Percentiles rank a stretch among this genome's conserved stretches.
These are phyloP conservation scores for Drosophila subobscura DNA, from an alignment of 1,140 invertebrate genomes.

Conservation along the genomic window DNA sequence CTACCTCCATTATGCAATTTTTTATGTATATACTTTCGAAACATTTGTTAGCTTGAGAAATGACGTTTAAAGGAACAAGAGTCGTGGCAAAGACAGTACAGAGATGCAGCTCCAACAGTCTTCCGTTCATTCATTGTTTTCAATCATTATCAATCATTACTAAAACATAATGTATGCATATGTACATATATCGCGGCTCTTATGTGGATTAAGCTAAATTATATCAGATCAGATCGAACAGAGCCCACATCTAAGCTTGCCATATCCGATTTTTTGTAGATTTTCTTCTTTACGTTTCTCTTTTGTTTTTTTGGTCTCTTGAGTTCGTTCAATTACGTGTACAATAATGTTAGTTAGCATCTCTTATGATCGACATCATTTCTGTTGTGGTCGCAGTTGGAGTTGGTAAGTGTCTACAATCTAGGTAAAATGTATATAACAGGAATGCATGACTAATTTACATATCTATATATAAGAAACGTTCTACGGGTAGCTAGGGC, in stretches of 20 bases:
- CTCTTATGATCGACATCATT: conserved; percentile 61
- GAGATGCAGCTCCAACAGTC: conserved; percentile 50
- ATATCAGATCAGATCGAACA: conserved; percentile 42
- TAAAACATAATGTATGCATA: conserved; percentile 74
- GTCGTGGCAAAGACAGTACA: conserved; percentile 65
- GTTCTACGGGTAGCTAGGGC: conserved; percentile 65
- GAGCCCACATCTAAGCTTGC: conserved; percentile 52
- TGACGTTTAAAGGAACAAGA: conserved; percentile 78
- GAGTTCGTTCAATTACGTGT: conserved; percentile 33
- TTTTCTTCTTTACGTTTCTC: conserved; percentile 48
- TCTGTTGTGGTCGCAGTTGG: conserved; percentile 41
- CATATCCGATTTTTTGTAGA: conserved; percentile 41
- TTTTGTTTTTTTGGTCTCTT: conserved; percentile 51
- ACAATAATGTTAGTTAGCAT: conserved; percentile 67
- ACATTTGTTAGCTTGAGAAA: conserved; percentile 58
- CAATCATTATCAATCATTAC: conserved; percentile 79
- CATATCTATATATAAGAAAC: conserved; percentile 50
- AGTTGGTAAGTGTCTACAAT: conserved; percentile 43
- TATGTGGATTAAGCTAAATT: conserved; percentile 34
- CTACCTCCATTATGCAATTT: conserved; percentile 64
- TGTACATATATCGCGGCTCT: conserved; percentile 64
- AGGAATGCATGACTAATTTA: conserved; percentile 78
- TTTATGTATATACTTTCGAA: conserved; percentile 51
- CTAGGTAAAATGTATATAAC: conserved; percentile 73
- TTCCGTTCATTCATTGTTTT: conserved; percentile 65